Evolutionary conservation across 2,797 vertebrate species (phyloP), one percentile per base, ranked within the genome.

Genomic region (Anguilla marmorata): DNA sequence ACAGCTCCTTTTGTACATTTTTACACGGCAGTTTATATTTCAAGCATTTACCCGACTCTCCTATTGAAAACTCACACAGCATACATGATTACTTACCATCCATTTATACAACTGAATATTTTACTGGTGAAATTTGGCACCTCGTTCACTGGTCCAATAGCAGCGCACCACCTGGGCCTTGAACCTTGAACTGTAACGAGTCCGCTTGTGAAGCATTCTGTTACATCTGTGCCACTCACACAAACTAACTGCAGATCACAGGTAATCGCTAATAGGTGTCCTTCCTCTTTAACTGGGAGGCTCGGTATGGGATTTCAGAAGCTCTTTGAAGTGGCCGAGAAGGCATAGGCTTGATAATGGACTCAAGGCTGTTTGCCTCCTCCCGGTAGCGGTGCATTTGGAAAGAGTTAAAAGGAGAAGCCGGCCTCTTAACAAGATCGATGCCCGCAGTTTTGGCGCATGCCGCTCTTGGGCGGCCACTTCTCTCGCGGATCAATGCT

Each of bases 401-500:
- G 33, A 76, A 41, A 21, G 74, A 76, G 74, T 76, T 76, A 76
- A 76, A 41, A 41, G 74, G 30, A 76, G 74, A 76, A 41, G 37
- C 74, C 33, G 14, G 74, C 37, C 74, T 76, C 69, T n/a, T 88
- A 89, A 41, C 50, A 76, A 90, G 90, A 91, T 91, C 83, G 54
- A 90, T 92, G 86, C 54, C 58, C 19, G 33, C 72, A 80, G 69
- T 86, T 72, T 85, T 92, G 91, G 91, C 88, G 87, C 84, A 72
- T 66, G 54, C 86, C 52, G 52, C 60, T 89, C 60, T 85, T 87
- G 89, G 84, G 88, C 86, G 79, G 85, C n/a, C 66, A 56, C 85
- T 56, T 63, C 69, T 84, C 37, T 76, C 79, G 56, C 87, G 87
- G 91, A 91, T 93, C 91, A 88, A 92, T 92, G 89, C 85, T 80